A percentile compares a stretch with the other conserved stretches of the same genome.
Conservation (phyloP, 1,140 invertebrate species). For the Rhopalosiphum padi region DNA sequence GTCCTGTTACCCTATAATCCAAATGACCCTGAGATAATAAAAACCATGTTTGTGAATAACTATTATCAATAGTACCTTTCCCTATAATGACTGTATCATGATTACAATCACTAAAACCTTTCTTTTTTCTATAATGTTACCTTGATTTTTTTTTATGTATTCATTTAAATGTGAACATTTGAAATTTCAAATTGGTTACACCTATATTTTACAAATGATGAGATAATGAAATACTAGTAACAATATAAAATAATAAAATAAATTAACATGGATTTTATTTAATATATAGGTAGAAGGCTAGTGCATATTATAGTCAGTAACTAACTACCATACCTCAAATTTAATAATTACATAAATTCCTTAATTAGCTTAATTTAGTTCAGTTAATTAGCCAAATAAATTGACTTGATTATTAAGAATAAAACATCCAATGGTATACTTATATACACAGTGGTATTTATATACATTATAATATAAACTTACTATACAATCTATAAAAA, state of each 20-base stretch:
- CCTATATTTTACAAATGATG: neutral
- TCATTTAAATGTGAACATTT: neutral
- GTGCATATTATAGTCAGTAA: too few species aligned
- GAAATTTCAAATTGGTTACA: neutral
- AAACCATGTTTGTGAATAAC: neutral
- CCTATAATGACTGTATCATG: neutral
- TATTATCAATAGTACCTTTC: neutral
- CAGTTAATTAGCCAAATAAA: too few species aligned
- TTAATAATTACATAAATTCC: too few species aligned
- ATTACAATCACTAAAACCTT: constrained; percentile 20
- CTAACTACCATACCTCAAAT: too few species aligned
- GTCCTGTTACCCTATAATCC: neutral
- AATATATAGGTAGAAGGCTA: too few species aligned
- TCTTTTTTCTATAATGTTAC: neutral
- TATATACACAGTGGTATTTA: too few species aligned
- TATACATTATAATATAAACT: too few species aligned
- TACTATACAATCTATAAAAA: too few species aligned
- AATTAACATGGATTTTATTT: neutral
- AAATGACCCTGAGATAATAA: neutral
- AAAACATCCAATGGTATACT: too few species aligned
- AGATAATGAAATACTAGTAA: neutral
- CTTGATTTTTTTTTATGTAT: neutral
- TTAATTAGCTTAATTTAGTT: too few species aligned
- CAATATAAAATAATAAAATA: too few species aligned
- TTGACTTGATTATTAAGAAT: too few species aligned